A percentile compares a stretch with the other conserved stretches of the same genome.
phyloP scores from a whole-genome alignment of 1,140 invertebrate genomes.

The Phenacoccus solenopsis region DNA sequence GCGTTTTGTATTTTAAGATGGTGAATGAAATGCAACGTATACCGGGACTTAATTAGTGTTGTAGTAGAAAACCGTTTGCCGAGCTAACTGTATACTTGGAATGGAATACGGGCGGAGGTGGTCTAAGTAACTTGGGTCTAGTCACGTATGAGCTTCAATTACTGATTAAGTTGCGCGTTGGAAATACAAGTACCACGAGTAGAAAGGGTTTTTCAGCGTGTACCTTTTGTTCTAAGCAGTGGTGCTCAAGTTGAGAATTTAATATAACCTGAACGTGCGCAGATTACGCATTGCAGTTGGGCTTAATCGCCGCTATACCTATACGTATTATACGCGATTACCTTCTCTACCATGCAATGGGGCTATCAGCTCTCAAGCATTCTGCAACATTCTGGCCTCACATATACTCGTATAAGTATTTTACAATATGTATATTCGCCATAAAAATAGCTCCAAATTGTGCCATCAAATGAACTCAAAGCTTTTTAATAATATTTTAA shows the following conservation, averaged over 20 bases:
- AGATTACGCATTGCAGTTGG: too few relatives aligned
- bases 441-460: too few relatives aligned
- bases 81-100: not conserved
- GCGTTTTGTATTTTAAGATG: not conserved
- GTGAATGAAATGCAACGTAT: conserved; percentile 7
- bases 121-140: conserved; percentile 11
- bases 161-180: conserved; percentile 14
- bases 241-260: conserved; percentile 4
- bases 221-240: conserved; percentile 13
- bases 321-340: too few relatives aligned
- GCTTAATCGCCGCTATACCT: too few relatives aligned
- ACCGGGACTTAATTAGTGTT: conserved; percentile 9
- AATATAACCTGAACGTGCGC: too few relatives aligned
- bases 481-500: too few relatives aligned
- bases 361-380: too few relatives aligned
- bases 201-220: conserved; percentile 10
- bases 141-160: conserved; percentile 16
- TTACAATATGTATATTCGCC: too few relatives aligned
- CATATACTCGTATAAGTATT: too few relatives aligned
- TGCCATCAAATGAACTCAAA: too few relatives aligned
- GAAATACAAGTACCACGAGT: not conserved
- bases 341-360: too few relatives aligned
- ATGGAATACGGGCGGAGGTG: not conserved
- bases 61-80: not conserved
- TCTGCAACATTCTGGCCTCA: too few relatives aligned